Evolutionary conservation across 2,888 invertebrate genomes (phyloP).

Genomic region (Podotricha telesiphe): DNA sequence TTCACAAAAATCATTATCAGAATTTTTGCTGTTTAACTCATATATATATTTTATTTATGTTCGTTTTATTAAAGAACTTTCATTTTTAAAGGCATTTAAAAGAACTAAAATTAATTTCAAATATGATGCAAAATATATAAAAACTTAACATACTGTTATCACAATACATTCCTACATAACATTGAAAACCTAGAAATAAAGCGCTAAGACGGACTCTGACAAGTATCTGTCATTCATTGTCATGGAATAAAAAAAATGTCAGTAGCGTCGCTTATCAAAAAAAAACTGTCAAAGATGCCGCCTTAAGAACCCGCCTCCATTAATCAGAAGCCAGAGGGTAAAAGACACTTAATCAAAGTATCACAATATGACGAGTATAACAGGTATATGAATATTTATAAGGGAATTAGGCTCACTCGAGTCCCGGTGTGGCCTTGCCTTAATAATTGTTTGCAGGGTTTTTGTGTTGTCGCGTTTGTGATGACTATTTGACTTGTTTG

Average conservation of each 20-base stretch:
- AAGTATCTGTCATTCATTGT: slow-evolving; percentile 36
- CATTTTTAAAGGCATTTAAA: no score
- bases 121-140: no score
- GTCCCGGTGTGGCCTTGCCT: slow-evolving; percentile 57
- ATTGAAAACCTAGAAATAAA: slow-evolving; percentile 6
- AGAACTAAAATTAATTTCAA: no score
- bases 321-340: slow-evolving; percentile 66
- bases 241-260: slow-evolving; percentile 45
- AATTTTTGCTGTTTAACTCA: no score
- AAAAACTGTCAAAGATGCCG: slow-evolving; percentile 50
- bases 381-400: slow-evolving; percentile 79
- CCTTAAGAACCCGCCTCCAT: slow-evolving; percentile 59
- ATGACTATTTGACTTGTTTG: slow-evolving; percentile 26
- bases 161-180: background rate
- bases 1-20: no score
- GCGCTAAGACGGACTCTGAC: slow-evolving; percentile 26
- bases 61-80: no score
- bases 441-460: slow-evolving; percentile 59
- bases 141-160: background rate
- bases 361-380: slow-evolving; percentile 75
- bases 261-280: slow-evolving; percentile 48
- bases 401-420: slow-evolving; percentile 67
- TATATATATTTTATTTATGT: no score
- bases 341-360: slow-evolving; percentile 79
- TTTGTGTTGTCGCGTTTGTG: slow-evolving; percentile 45